Percentiles rank a stretch among this genome's conserved stretches.
These are phyloP conservation scores for Hecatera dysodea DNA, from an alignment of 2,888 invertebrate genomes.

Conservation along the genomic window DNA sequence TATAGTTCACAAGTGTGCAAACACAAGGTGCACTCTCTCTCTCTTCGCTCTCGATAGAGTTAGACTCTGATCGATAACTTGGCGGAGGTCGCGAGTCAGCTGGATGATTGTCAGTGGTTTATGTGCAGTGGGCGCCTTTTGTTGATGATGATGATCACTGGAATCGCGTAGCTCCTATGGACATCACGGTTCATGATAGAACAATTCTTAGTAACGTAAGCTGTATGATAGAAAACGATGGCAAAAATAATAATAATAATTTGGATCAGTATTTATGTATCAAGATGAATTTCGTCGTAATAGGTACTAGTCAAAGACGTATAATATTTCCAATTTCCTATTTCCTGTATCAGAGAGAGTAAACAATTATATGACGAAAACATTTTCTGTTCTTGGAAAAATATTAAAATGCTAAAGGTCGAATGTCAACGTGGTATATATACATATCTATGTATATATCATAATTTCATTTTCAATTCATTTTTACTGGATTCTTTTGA, in stretches of 20 bases:
- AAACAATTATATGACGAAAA: neutral
- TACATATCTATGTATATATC: too few species aligned
- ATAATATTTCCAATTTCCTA: neutral
- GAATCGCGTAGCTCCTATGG: neutral
- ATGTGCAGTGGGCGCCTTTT: neutral
- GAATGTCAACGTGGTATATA: too few species aligned
- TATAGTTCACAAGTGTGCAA: too few species aligned
- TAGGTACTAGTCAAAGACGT: neutral
- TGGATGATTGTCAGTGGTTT: too few species aligned
- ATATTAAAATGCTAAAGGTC: neutral
- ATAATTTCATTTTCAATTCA: too few species aligned
- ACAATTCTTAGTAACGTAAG: neutral
- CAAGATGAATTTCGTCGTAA: neutral
- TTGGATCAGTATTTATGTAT: neutral
- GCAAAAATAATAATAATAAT: neutral
- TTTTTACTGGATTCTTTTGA: too few species aligned
- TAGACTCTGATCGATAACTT: neutral
- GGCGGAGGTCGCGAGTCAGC: neutral
- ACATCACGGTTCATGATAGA: neutral
- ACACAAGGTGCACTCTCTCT: neutral
- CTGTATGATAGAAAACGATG: neutral
- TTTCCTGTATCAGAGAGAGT: too few species aligned
- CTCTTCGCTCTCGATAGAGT: neutral
- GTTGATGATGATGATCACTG: neutral
- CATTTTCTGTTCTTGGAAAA: neutral